Percentiles rank a stretch among this genome's conserved stretches.
These are phyloP conservation scores for Polymixis flavicincta DNA, from an alignment of 2,888 invertebrate species.

Conservation along the genomic window DNA sequence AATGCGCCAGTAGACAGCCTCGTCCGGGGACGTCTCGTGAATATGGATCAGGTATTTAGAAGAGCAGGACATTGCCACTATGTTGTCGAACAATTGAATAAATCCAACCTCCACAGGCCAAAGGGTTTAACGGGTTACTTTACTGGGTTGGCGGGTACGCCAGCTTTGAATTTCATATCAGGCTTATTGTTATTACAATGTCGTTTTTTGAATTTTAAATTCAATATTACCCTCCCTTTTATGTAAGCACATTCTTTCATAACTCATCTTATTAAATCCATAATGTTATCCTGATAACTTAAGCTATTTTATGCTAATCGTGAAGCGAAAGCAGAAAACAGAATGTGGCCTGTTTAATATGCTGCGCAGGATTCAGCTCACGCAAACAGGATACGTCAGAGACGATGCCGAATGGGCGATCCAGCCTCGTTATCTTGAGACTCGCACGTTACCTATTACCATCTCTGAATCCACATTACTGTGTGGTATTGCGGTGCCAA, in stretches of 20 bases:
- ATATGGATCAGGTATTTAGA: slow-evolving; percentile 73
- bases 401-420: slow-evolving; percentile 37
- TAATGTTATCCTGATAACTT: slow-evolving; percentile 47
- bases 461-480: slow-evolving; percentile 32
- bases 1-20: slow-evolving; percentile 60
- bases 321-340: slow-evolving; percentile 32
- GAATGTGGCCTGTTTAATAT: slow-evolving; percentile 58
- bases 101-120: slow-evolving; percentile 43
- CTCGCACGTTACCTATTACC: slow-evolving; percentile 36
- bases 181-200: slow-evolving; percentile 45
- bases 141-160: slow-evolving; percentile 20
- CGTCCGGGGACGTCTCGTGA: slow-evolving; percentile 66
- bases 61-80: slow-evolving; percentile 58
- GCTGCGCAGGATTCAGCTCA: slow-evolving; percentile 57
- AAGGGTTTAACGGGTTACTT: slow-evolving; percentile 50
- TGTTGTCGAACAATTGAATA: slow-evolving; percentile 67
- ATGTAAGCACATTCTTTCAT: slow-evolving; percentile 39
- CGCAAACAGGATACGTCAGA: slow-evolving; percentile 46
- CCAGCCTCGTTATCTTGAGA: slow-evolving; percentile 42
- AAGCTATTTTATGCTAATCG: slow-evolving; percentile 52
- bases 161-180: slow-evolving; percentile 51
- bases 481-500: slow-evolving; percentile 9
- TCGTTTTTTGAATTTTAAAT: slow-evolving; percentile 56
- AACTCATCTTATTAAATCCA: slow-evolving; percentile 52
- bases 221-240: slow-evolving; percentile 37